These are phyloP conservation scores for Amphiprion ocellaris DNA, from an alignment of 2,113 vertebrate species.

Conservation along the genomic window DNA sequence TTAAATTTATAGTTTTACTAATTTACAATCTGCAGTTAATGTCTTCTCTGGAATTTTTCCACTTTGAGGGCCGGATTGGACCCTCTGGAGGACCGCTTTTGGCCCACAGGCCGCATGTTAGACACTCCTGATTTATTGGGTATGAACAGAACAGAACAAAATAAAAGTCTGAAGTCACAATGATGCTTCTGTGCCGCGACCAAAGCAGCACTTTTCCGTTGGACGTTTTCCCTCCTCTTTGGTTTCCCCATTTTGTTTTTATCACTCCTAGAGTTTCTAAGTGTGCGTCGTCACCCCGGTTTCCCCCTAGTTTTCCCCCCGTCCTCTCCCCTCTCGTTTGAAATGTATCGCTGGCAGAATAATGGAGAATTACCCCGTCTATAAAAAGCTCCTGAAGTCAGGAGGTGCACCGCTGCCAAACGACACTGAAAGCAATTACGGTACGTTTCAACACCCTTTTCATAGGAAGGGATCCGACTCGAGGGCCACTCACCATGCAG, in stretches of 20 bases:
- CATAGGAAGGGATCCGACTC: slow-evolving; percentile 70
- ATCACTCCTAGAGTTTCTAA: slow-evolving; percentile 53
- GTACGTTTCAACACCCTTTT: slow-evolving; percentile 81
- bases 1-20: too few relatives aligned
- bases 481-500: slow-evolving; percentile 70
- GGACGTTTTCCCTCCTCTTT: background rate
- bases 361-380: slow-evolving; percentile 75
- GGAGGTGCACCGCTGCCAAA: slow-evolving; percentile 72
- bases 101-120: too few relatives aligned
- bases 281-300: slow-evolving; percentile 3
- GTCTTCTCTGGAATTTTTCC: too few relatives aligned
- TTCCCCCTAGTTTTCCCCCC: background rate
- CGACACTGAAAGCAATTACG: slow-evolving; percentile 82
- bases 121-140: background rate
- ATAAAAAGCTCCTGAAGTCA: slow-evolving; percentile 74
- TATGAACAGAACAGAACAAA: slow-evolving; percentile 18
- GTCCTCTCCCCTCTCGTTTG: slow-evolving; percentile 41
- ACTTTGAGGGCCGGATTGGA: too few relatives aligned
- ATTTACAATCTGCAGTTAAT: too few relatives aligned
- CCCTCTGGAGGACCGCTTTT: too few relatives aligned
- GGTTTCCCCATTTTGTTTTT: slow-evolving; percentile 46
- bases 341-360: slow-evolving; percentile 67
- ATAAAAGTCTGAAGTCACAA: slow-evolving; percentile 23
- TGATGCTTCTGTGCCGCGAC: slow-evolving; percentile 10
- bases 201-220: slow-evolving; percentile 41